These are phyloP conservation scores for Catostylus mosaicus DNA, from an alignment of 30 jellyfish, hydroid and myxozoan genomes.

Conservation along the genomic window DNA sequence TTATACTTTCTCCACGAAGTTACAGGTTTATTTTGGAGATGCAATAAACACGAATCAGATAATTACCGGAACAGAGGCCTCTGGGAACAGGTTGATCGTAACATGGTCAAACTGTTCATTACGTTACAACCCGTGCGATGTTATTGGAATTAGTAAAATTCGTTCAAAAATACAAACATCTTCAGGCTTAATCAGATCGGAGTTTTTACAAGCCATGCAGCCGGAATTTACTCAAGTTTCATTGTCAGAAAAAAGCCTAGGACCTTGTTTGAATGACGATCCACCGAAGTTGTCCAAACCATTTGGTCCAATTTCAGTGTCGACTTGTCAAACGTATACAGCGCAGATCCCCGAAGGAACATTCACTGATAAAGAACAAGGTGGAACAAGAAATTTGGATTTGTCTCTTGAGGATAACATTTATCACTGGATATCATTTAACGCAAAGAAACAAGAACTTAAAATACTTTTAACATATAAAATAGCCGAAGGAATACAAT, in stretches of 20 bases:
- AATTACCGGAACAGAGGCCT: slow-evolving; percentile 22
- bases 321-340: slow-evolving; percentile 53
- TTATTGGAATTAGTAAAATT: slow-evolving; percentile 22
- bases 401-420: slow-evolving; percentile 20
- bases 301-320: slow-evolving; percentile 73
- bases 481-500: slow-evolving; percentile 32
- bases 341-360: slow-evolving; percentile 72
- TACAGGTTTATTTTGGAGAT: slow-evolving; percentile 51
- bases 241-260: slow-evolving; percentile 44
- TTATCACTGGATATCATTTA: slow-evolving; percentile 66
- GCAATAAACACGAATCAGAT: slow-evolving; percentile 50
- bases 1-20: slow-evolving; percentile 47
- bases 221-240: slow-evolving; percentile 68
- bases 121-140: slow-evolving; percentile 80
- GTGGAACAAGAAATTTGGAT: slow-evolving; percentile 69
- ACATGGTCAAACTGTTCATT: slow-evolving; percentile 82
- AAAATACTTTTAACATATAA: slow-evolving; percentile 48
- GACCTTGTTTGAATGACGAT: slow-evolving; percentile 79
- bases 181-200: slow-evolving; percentile 26
- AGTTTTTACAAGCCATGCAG: slow-evolving; percentile 34
- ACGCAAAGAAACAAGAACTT: slow-evolving; percentile 55
- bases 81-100: slow-evolving; percentile 39
- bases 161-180: slow-evolving; percentile 24
- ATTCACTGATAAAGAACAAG: slow-evolving; percentile 84
- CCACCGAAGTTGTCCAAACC: slow-evolving; percentile 61